Base-by-base conservation (phyloP, 2,888 invertebrate species). In the Temnothorax ravouxi region DNA sequence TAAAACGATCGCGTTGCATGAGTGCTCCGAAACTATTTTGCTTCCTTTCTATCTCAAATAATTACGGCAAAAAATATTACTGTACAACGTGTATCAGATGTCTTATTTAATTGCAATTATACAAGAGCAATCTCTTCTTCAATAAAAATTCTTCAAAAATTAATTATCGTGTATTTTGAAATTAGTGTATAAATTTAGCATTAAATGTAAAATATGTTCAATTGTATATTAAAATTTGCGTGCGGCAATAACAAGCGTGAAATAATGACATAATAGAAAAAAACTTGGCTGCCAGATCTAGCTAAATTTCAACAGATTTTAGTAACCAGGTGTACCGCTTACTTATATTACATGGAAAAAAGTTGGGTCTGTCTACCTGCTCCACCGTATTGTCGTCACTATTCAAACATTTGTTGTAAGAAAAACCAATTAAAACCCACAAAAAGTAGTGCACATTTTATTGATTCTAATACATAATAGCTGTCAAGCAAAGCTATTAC, bases 321-420 rank as follows among this genome's bases (percentile, higher is more conserved):
- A 44, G 2, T 13, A 66, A 38, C 3, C 34, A 44, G 15, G 64
- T 77, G 59, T 13, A 54, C 11, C n/a, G 11, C 25, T 41, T n/a
- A 11, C 15, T 29, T 34, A 21, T 11, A 25, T 56, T 21, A 15
- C 15, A n/a, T 62, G 34, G 34, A 54, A 83, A 84, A 83, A 82
- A 87, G 47, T 44, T 34, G 21, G 6, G 21, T 41, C 64, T 52
- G 15, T 56, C 56, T 87, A 76, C 62, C 72, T 81, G 25, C 6
- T 56, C 3, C 9, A 54, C 34, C 1, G 67, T 86, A 74, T 83
- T 76, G 50, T 67, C 13, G 61, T 80, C 59, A 50, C 50, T 21
- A 61, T 64, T 77, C 54, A 62, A 84, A 86, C 61, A 74, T 56
- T 47, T 44, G 15, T 71, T 29, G 15, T 54, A n/a, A 59, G 5